phyloP scores from a whole-genome alignment of 2,113 vertebrate species.

The Otolemur garnettii region DNA sequence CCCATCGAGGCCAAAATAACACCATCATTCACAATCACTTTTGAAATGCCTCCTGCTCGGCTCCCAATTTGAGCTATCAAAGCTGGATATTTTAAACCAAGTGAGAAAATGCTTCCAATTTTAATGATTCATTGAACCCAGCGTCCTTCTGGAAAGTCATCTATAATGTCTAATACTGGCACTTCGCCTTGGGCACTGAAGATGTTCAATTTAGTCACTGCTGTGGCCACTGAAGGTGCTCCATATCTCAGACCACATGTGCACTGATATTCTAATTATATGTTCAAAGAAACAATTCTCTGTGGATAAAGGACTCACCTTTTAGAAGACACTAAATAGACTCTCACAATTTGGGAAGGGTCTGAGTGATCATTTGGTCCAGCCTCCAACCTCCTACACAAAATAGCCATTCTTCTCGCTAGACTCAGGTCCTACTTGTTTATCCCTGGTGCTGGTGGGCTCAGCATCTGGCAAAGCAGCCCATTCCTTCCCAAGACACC shows the following conservation, averaged over 20 bases:
- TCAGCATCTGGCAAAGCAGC: neutral
- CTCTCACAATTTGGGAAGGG: neutral
- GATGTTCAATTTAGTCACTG: neutral
- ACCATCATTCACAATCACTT: constrained; percentile 75
- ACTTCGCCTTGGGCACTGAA: neutral
- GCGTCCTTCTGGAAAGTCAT: neutral
- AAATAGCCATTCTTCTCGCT: neutral
- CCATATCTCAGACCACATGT: neutral
- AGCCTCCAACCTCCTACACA: neutral
- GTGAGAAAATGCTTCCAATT: constrained; percentile 44
- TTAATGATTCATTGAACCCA: constrained; percentile 22
- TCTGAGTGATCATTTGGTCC: neutral
- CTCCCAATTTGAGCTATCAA: constrained; percentile 39
- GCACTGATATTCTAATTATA: neutral
- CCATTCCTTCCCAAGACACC: neutral
- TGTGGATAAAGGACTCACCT: neutral
- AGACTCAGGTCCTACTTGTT: neutral
- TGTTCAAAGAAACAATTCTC: neutral
- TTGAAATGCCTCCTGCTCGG: constrained; percentile 27
- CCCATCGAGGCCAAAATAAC: neutral
- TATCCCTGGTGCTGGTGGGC: no score
- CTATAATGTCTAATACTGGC: neutral
- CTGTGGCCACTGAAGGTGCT: neutral
- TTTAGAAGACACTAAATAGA: neutral
- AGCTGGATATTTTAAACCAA: constrained; percentile 68